A percentile compares a stretch with the other conserved stretches of the same genome.
phyloP scores from a whole-genome alignment of 92 coral and sea anemone genomes.

The Palythoa grandiflora region DNA sequence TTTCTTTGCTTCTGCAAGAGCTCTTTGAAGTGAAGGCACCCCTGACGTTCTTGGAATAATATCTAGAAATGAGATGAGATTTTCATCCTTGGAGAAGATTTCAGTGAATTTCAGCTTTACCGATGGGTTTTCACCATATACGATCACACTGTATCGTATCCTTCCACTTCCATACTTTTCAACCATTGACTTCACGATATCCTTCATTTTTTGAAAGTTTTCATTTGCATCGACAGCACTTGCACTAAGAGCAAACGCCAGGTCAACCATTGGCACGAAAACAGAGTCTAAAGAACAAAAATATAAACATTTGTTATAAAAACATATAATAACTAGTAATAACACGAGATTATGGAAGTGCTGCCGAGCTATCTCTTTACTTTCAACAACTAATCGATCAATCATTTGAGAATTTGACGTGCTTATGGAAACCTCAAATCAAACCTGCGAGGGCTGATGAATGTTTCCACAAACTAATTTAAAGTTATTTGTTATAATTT shows the following conservation, averaged over 20 bases:
- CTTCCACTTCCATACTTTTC: slow-evolving; percentile 71
- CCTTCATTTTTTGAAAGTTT: slow-evolving; percentile 79
- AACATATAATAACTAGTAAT: too few species aligned
- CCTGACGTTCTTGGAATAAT: slow-evolving; percentile 57
- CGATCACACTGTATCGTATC: slow-evolving; percentile 79
- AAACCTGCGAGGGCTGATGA: too few species aligned
- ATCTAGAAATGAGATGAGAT: slow-evolving; percentile 54
- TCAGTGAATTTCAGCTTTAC: slow-evolving; percentile 71
- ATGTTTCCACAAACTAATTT: too few species aligned
- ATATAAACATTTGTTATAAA: not conserved
- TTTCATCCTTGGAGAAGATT: slow-evolving; percentile 49
- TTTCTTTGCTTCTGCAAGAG: slow-evolving; percentile 69
- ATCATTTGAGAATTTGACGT: too few species aligned
- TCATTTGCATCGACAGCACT: slow-evolving; percentile 62
- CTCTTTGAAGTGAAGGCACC: slow-evolving; percentile 67
- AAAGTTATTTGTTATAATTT: too few species aligned
- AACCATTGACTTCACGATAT: slow-evolving; percentile 74
- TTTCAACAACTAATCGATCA: too few species aligned
- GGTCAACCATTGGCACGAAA: slow-evolving; percentile 50
- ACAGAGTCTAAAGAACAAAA: slow-evolving; percentile 18
- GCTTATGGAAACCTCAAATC: too few species aligned
- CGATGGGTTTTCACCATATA: slow-evolving; percentile 62
- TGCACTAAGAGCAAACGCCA: slow-evolving; percentile 88
- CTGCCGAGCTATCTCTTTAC: too few species aligned
- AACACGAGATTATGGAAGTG: too few species aligned